Evolutionary conservation across 1,140 invertebrate species (phyloP).

Genomic region (Drosophila kepulauana): DNA sequence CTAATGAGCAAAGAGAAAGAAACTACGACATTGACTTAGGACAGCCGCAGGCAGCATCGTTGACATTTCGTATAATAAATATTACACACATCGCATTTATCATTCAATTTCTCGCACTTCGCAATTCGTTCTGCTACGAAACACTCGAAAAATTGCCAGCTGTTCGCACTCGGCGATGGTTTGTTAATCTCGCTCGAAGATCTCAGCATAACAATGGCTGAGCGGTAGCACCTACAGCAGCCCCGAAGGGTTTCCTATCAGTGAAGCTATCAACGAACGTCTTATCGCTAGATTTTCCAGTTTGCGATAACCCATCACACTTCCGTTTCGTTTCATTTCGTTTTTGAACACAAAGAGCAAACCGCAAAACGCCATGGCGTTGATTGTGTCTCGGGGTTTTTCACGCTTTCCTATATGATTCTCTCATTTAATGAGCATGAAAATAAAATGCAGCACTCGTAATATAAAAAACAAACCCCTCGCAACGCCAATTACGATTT

Average conservation of each 20-base stretch:
- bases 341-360: conserved; percentile 30
- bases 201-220: conserved; percentile 38
- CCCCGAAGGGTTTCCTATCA: conserved; percentile 26
- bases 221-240: conserved; percentile 60
- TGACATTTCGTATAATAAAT: conserved; percentile 60
- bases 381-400: conserved; percentile 51
- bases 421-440: conserved; percentile 73
- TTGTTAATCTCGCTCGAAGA: not conserved
- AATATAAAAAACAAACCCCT: conserved; percentile 65
- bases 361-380: conserved; percentile 58
- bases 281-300: conserved; percentile 57
- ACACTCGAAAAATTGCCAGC: conserved; percentile 53
- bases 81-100: conserved; percentile 46
- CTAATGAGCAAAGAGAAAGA: conserved; percentile 31
- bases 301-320: conserved; percentile 65
- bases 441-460: conserved; percentile 56
- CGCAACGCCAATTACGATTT: conserved; percentile 80
- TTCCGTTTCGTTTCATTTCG: conserved; percentile 49
- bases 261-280: conserved; percentile 14
- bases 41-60: conserved; percentile 28
- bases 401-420: conserved; percentile 59
- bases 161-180: conserved; percentile 49
- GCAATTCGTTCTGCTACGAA: conserved; percentile 38
- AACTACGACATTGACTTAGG: not conserved
- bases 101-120: conserved; percentile 52